These are phyloP conservation scores for Halichoerus grypus DNA, from an alignment of 2,113 vertebrate genomes.

Conservation along the genomic window DNA sequence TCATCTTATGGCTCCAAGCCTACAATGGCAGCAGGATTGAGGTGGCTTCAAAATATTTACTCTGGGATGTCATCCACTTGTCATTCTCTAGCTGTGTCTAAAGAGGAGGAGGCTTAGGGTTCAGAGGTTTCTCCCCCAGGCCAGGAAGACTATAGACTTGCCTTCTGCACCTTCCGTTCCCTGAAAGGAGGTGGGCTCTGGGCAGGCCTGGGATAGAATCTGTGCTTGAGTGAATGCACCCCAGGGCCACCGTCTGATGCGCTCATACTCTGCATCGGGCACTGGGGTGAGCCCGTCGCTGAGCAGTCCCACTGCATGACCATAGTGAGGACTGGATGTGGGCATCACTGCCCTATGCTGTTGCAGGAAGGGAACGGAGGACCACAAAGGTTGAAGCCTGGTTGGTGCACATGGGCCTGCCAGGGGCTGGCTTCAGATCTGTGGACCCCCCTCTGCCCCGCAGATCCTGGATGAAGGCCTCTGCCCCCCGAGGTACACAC, in stretches of 20 bases:
- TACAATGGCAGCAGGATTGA: not conserved
- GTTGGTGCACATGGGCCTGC: not conserved
- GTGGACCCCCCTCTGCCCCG: not conserved
- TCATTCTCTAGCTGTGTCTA: too few species aligned
- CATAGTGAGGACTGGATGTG: not conserved
- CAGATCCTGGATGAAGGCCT: not conserved
- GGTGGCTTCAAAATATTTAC: too few species aligned
- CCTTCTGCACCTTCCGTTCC: not conserved
- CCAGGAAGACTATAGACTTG: fast-evolving
- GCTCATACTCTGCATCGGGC: not conserved
- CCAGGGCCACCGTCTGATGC: fast-evolving
- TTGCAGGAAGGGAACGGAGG: not conserved
- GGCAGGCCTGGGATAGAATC: fast-evolving
- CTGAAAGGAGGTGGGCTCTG: not conserved
- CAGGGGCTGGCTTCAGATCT: not conserved
- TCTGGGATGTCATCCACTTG: not conserved
- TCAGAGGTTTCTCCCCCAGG: not conserved
- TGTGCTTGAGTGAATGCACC: fast-evolving
- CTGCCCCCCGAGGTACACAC: not conserved
- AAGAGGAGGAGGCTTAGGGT: not conserved
- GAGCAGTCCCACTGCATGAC: not conserved
- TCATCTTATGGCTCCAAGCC: not conserved
- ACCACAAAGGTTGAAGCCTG: not conserved
- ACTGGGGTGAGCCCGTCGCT: fast-evolving
- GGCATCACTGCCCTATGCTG: fast-evolving